Evolutionary conservation across 2,888 invertebrate species (phyloP), one percentile per base, ranked within the genome.

Genomic region (Miltochrista miniata): DNA sequence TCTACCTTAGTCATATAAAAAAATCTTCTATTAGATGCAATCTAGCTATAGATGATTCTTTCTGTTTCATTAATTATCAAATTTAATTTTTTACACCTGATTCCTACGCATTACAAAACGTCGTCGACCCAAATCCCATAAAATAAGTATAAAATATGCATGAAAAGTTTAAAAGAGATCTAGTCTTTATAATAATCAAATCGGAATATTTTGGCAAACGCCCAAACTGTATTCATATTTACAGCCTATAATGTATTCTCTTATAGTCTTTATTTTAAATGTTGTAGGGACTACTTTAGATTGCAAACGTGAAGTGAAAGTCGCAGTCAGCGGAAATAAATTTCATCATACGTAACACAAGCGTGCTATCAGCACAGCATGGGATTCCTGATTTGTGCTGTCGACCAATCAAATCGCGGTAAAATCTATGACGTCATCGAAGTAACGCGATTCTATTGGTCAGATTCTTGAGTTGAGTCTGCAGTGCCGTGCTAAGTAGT

Each of bases 281-380:
- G 0, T 0, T 2, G 15, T 45, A 48, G 18, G 35, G 48, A 4
- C 9, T 15, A 24, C 14, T 40, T 40, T 52, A 3, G 47, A 31
- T 44, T 48, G 40, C 5, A 2, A 13, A 4, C 1, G 10, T n/a
- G 30, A 18, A 70, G 68, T 54, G 68, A 69, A 69, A 69, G 69
- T 59, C 43, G 24, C 10, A 30, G 57, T 60, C 45, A 18, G 55
- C 59, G 59, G 68, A 68, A 59, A 70, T 63, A 57, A 59, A 51
- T 64, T 60, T 68, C 71, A 65, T 61, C 68, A 64, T 57, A 68
- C 58, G 8, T 53, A 51, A 66, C 14, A 30, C 31, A 14, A 18
- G 44, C 43, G 39, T 38, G 48, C 36, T 36, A n/a, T 33, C n/a
- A 18, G 39, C 29, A 33, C 41, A 44, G 29, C 29, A 24, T 24